phyloP scores from a whole-genome alignment of 1,140 invertebrate genomes.

The Drosophila nigrodunni region DNA sequence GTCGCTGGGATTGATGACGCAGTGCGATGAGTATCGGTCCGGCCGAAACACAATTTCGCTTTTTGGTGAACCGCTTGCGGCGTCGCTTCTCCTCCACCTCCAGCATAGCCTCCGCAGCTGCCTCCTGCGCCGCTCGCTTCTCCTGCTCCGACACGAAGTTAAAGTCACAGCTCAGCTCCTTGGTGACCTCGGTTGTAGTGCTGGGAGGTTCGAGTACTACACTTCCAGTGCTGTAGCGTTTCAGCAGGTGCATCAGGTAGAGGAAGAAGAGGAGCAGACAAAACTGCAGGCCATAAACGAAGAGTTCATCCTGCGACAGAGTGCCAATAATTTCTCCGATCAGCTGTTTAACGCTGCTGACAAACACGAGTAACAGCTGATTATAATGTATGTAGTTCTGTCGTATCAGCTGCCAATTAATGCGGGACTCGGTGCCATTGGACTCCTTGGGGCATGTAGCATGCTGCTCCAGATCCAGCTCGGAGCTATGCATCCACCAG shows the following conservation, averaged over 20 bases:
- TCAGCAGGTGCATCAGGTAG: slow-evolving; percentile 65
- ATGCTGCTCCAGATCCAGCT: slow-evolving; percentile 14
- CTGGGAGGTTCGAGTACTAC: not conserved
- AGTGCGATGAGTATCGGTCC: slow-evolving; percentile 75
- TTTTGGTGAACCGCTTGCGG: slow-evolving; percentile 78
- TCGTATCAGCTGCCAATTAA: slow-evolving; percentile 18
- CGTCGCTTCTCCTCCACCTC: slow-evolving; percentile 80
- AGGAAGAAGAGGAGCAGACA: slow-evolving; percentile 66
- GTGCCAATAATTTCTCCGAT: slow-evolving; percentile 30
- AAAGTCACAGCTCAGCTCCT: slow-evolving; percentile 71
- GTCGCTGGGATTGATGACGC: slow-evolving; percentile 59
- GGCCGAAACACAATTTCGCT: slow-evolving; percentile 80
- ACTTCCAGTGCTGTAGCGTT: slow-evolving; percentile 27
- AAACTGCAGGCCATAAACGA: slow-evolving; percentile 58
- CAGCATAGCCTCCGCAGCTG: slow-evolving; percentile 66
- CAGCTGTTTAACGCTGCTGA: not conserved
- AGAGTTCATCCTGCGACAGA: slow-evolving; percentile 53
- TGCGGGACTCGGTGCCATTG: slow-evolving; percentile 40
- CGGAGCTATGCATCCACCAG: slow-evolving; percentile 45
- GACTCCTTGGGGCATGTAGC: slow-evolving; percentile 60
- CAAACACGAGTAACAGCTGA: slow-evolving; percentile 26
- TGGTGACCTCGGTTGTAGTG: slow-evolving; percentile 38
- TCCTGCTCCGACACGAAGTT: slow-evolving; percentile 75
- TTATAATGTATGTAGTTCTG: slow-evolving; percentile 29
- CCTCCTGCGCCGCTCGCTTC: slow-evolving; percentile 68